phyloP scores from a whole-genome alignment of 2,797 vertebrate genomes.

The Hyperoplus lanceolatus region DNA sequence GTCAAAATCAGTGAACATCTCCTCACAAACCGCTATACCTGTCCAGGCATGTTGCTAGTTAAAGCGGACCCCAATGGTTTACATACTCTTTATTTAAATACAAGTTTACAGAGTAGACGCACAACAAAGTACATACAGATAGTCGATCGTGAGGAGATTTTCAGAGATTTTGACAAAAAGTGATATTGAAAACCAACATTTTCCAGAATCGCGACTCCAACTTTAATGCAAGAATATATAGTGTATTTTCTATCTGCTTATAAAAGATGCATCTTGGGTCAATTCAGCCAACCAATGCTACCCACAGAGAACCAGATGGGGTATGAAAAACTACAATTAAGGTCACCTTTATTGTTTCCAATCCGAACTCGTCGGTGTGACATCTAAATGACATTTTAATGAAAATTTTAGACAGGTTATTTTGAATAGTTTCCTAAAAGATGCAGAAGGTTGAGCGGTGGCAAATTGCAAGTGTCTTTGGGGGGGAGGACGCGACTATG shows the following conservation, averaged over 20 bases:
- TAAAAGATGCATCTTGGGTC: slow-evolving; percentile 27
- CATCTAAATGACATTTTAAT: slow-evolving; percentile 83
- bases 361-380: slow-evolving; percentile 68
- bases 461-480: slow-evolving; percentile 80
- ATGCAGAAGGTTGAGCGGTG: slow-evolving; percentile 76
- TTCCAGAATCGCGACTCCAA: too few species aligned
- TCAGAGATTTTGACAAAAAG: too few species aligned
- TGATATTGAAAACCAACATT: too few species aligned
- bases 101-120: too few species aligned
- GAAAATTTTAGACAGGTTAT: slow-evolving; percentile 81
- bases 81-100: too few species aligned
- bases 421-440: slow-evolving; percentile 78
- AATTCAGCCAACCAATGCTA: slow-evolving; percentile 14
- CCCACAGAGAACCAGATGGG: slow-evolving; percentile 35
- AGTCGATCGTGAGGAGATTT: too few species aligned
- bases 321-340: slow-evolving; percentile 74
- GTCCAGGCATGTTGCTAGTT: too few species aligned
- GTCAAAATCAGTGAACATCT: too few species aligned
- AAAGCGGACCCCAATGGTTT: too few species aligned
- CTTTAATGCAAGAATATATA: slow-evolving; percentile 2
- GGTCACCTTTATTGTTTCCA: slow-evolving; percentile 80
- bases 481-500: slow-evolving; percentile 52
- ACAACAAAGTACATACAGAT: too few species aligned
- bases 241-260: slow-evolving; percentile 7
- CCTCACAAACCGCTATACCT: too few species aligned